These are phyloP conservation scores for Oncorhynchus keta DNA, from an alignment of 2,113 vertebrate genomes.

Conservation along the genomic window DNA sequence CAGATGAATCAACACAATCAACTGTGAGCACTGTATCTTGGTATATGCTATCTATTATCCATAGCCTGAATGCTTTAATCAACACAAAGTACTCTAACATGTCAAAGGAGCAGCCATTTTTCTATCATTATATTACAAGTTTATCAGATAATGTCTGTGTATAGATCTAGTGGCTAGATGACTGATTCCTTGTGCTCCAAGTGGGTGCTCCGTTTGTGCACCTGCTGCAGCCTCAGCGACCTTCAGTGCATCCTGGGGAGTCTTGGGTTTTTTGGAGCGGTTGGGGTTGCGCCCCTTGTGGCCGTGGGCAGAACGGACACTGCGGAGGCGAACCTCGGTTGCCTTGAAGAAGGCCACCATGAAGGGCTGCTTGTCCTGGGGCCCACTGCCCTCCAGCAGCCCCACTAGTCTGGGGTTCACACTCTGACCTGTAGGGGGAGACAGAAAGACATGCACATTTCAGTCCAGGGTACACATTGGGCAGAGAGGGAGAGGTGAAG, in stretches of 20 bases:
- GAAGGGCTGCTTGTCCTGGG: conserved; percentile 93
- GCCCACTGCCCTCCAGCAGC: conserved; percentile 81
- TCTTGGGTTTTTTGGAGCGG: conserved; percentile 83
- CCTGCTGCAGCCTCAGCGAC: conserved; percentile 81
- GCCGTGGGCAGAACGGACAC: conserved; percentile 81
- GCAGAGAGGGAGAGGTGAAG: too few species aligned
- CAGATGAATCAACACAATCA: neutral
- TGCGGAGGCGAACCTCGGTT: conserved; percentile 89
- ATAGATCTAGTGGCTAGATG: too few species aligned
- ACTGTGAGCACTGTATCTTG: neutral
- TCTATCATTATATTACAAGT: too few species aligned
- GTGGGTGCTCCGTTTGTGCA: conserved; percentile 6
- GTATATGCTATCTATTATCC: too few species aligned
- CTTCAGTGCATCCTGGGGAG: conserved; percentile 83
- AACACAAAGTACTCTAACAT: too few species aligned
- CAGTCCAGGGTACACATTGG: neutral
- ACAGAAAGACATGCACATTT: conserved; percentile 14
- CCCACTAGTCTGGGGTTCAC: conserved; percentile 83
- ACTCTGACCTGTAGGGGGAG: conserved; percentile 78
- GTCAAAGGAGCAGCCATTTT: too few species aligned
- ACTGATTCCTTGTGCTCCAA: neutral
- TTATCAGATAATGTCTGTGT: too few species aligned
- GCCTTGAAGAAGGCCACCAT: conserved; percentile 96
- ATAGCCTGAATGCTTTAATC: too few species aligned
- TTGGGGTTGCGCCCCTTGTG: conserved; percentile 85